Evolutionary conservation across 1,140 invertebrate species (phyloP), one percentile per base, ranked within the genome.

Genomic region (Danaus melanippus): DNA sequence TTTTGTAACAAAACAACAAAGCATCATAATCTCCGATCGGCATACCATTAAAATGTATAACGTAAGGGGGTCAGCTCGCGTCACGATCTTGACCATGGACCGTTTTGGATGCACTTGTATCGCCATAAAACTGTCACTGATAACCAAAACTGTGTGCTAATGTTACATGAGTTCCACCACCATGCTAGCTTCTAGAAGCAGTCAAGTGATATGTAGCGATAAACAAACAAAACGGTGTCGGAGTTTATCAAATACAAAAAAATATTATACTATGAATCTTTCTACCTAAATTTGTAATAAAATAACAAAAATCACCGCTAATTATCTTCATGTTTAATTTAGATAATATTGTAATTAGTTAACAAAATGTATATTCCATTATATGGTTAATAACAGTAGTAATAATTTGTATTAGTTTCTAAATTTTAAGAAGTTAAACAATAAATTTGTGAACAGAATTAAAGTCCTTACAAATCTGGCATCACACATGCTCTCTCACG

Each of bases 401-500:
- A 32, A 3, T 32, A 32, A 32, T 32, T 1, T 32, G 21, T 32
- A 32, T 32, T 15, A 1, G 6, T 32, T 32, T 32, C 21, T 32
- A 7, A 32, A 32, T 5, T 32, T 32, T 32, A 32, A 32, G 2
- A 32, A 32, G 21, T 1, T 32, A 32, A 32, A 32, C 21, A 32
- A 32, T 32, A 32, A 32, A 32, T 32, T 32, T 32, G 21, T 32
- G 21, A 32, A 32, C 21, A 32, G 21, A 32, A 32, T 32, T 46
- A 15, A 50, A 50, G 12, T 50, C 12, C 41, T 48, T 47, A 60
- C 64, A 63, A 72, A 69, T 69, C 67, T 54, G 60, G 59, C 71
- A 73, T 76, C 70, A 70, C 71, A 79, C 67, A 74, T 71, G 71
- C 64, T 67, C 63, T 68, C 71, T 71, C 82, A 82, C 79, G 82